Conservation (phyloP, 2,888 invertebrate species). For the Hyalella azteca region DNA sequence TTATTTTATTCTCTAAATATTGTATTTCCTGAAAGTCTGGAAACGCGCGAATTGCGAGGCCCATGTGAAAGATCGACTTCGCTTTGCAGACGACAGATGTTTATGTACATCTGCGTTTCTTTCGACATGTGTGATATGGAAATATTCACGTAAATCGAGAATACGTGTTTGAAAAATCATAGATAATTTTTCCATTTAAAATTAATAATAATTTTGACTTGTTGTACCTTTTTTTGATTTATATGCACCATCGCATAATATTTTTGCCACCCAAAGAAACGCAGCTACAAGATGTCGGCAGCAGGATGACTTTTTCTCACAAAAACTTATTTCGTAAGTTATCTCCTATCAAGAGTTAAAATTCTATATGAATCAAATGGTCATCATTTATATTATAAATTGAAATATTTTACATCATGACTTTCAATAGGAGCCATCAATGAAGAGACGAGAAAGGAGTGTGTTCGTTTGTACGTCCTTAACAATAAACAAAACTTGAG, state of each 20-base stretch:
- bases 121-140: neutral
- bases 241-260: neutral
- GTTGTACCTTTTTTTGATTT: neutral
- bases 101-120: neutral
- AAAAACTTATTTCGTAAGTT: neutral
- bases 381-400: neutral
- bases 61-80: neutral
- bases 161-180: neutral
- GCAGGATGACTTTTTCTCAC: neutral
- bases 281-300: neutral
- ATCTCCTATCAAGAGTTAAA: neutral
- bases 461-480: neutral
- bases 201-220: neutral
- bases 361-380: neutral
- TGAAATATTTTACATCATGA: neutral
- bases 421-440: neutral
- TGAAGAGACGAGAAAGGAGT: neutral
- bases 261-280: neutral
- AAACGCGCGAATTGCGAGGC: neutral
- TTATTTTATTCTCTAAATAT: too few relatives aligned
- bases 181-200: neutral
- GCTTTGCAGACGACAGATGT: constrained; percentile 16
- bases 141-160: neutral
- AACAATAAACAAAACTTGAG: constrained; percentile 22
- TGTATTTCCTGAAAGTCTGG: too few relatives aligned